Base-by-base conservation (phyloP, 2,888 invertebrate species). In the Pocota personata region DNA sequence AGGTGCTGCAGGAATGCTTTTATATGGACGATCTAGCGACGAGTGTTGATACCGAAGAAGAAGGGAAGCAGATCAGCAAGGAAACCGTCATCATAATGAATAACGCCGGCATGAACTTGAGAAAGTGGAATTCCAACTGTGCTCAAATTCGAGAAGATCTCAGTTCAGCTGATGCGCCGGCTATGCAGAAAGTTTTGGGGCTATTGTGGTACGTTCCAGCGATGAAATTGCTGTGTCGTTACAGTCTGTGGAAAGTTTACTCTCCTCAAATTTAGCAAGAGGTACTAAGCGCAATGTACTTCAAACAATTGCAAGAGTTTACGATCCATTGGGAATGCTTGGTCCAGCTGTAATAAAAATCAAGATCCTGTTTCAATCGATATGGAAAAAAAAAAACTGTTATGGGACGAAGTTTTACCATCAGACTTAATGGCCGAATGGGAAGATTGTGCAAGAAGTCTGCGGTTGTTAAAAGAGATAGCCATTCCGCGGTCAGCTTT, bases 11-110 rank as follows among this genome's bases (percentile, higher is more conserved):
- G 10, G 14, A 71, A 10, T 5, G 58, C 5, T 57, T 71, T 37
- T 78, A 62, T 52, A 35, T 77, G 76, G 58, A 67, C n/a, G 60
- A 77, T 50, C 12, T 66, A 3, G 66, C 35, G 2, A 50, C n/a
- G 1, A 52, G 24, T 24, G 24, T 24, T 24, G 24, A 24, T 4
- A 24, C 24, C 24, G 24, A 24, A 24, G 24, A 24, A 24, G 2
- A 24, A 24, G 24, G 24, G 24, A 24, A 24, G 4, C 24, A 24
- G 24, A 24, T 24, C 2, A 24, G 67, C 27, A 67, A 52, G n/a
- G 37, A 52, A 16, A 52, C 67, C 14, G 35, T 32, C 7, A 27
- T 10, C 1, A 43, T 71, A 2, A 30, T 62, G 60, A 46, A 46
- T 21, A 14, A 8, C 8, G 69, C 62, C 2, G 4, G 24, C 24